Conservation (phyloP, 2,113 vertebrate species). For the cattle (Bos taurus) region DNA sequence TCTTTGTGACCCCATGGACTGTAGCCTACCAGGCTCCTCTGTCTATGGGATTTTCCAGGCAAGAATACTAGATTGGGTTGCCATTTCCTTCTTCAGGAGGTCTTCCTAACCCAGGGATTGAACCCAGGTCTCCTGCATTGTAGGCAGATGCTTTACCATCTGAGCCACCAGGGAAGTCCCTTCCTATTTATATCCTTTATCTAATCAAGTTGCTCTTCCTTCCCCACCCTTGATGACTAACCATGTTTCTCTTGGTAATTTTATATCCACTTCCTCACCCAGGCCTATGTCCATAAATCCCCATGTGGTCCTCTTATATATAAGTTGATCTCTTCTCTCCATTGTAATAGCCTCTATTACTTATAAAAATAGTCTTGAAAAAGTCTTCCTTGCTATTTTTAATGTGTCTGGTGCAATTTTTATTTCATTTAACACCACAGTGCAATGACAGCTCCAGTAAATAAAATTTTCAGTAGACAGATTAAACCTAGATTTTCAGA, state of each 20-base stretch:
- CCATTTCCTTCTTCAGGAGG: too few relatives aligned
- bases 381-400: not conserved
- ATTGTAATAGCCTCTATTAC: not conserved
- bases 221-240: not conserved
- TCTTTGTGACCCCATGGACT: too few relatives aligned
- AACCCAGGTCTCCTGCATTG: too few relatives aligned
- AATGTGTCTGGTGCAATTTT: not conserved
- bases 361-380: not conserved
- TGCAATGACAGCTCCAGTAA: not conserved
- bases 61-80: too few relatives aligned
- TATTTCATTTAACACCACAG: not conserved
- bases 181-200: not conserved
- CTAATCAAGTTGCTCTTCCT: not conserved
- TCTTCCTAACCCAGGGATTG: too few relatives aligned
- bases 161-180: too few relatives aligned
- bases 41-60: too few relatives aligned
- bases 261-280: not conserved
- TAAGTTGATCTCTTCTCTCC: not conserved
- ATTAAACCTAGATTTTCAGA: not conserved
- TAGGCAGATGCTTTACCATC: too few relatives aligned
- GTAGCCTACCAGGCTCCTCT: too few relatives aligned
- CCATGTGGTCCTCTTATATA: accelerated
- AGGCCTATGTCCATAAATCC: not conserved
- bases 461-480: not conserved
- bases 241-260: not conserved